Evolutionary conservation across 2,888 invertebrate species (phyloP), one percentile per base, ranked within the genome.

Genomic region (Acrocera orbiculus): DNA sequence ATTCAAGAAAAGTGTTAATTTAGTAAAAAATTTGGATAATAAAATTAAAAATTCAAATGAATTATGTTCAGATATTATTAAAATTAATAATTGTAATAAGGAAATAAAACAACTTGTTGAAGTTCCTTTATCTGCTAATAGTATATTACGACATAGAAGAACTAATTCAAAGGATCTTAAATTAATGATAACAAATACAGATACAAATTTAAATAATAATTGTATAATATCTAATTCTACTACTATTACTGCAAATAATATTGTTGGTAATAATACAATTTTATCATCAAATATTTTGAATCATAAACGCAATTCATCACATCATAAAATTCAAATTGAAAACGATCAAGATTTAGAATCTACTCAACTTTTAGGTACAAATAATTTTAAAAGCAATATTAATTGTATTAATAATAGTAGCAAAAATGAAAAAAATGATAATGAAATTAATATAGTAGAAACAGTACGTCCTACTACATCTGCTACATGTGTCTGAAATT

Each of bases 131-230:
- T 43, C 46, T 25, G 46, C 50, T 10, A 40, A 54, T 19, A 54
- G 49, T 39, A 59, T 58, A 26, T 52, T 72, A 40, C 62, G 72
- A 2, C 72, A 72, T 54, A 63, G 72, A 4, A 63, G 72, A 45
- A 71, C 70, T 25, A 65, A 66, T 46, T 70, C 70, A n/a, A 64
- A 63, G 45, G 72, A 72, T 46, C 45, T 58, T 5, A 58, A 58
- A 44, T 45, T 52, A 30, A 35, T 42, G 23, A 43, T 45, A 11
- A 17, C 35, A 14, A 30, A 32, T 25, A 33, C 27, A 15, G n/a
- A 22, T 16, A 19, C 27, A 16, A 16, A 34, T 35, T 17, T 17
- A 27, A n/a, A n/a, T n/a, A n/a, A n/a, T n/a, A n/a, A n/a, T n/a
- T n/a, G n/a, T n/a, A 22, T 17, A 8, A 22, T 14, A 40, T 29